A percentile compares a stretch with the other conserved stretches of the same genome.
phyloP scores from a whole-genome alignment of 2,888 invertebrate genomes.

The Calliphora vomitoria region DNA sequence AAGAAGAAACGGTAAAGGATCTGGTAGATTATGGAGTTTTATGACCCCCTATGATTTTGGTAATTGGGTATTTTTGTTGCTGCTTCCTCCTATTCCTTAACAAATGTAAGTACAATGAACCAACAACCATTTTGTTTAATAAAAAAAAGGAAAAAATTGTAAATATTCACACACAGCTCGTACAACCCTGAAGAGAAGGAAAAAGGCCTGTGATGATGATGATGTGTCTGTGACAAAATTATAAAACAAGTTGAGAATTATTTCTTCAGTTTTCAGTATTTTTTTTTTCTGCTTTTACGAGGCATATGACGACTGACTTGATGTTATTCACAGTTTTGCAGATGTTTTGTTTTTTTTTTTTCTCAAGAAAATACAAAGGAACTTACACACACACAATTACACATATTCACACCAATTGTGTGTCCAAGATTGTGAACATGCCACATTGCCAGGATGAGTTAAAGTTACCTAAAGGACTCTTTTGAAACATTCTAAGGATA shows the following conservation, averaged over 20 bases:
- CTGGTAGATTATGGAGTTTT: conserved; percentile 35
- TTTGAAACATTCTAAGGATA: conserved; percentile 6
- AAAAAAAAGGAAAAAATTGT: background rate
- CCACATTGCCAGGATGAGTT: background rate
- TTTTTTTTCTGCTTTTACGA: background rate
- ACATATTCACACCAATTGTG: background rate
- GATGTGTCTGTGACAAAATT: conserved; percentile 22
- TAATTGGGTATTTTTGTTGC: conserved; percentile 23
- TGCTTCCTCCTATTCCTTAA: background rate
- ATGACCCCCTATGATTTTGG: conserved; percentile 32
- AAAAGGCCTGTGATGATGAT: conserved; percentile 4
- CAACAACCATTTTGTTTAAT: background rate
- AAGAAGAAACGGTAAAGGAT: conserved; percentile 2
- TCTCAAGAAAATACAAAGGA: conserved; percentile 9
- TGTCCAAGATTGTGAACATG: background rate
- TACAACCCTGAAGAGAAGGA: background rate
- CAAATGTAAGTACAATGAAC: conserved; percentile 9
- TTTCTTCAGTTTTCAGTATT: background rate
- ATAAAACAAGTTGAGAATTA: conserved; percentile 12
- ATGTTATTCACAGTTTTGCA: conserved; percentile 12
- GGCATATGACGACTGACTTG: background rate
- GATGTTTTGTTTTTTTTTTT: background rate
- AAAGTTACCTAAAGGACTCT: conserved; percentile 30
- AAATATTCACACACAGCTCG: background rate
- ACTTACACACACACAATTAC: background rate